phyloP scores from a whole-genome alignment of 2,797 vertebrate genomes.

The Rhabdophis nuchalis region DNA sequence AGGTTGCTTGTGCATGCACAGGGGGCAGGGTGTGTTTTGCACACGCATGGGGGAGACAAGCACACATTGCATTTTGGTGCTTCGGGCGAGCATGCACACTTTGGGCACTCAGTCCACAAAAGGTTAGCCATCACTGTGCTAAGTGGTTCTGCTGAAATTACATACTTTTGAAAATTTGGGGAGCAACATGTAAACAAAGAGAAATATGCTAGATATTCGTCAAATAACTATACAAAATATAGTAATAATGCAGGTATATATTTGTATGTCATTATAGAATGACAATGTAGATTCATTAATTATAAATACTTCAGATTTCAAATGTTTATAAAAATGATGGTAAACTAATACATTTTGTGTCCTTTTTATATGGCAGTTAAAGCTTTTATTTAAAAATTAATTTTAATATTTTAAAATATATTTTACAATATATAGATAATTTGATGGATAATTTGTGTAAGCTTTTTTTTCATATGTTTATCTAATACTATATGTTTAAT shows the following conservation, averaged over 20 bases:
- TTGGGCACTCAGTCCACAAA: no score
- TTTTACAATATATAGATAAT: constrained; percentile 7
- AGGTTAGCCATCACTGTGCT: no score
- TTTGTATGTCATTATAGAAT: neutral
- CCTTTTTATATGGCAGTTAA: neutral
- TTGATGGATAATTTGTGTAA: neutral
- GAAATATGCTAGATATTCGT: neutral
- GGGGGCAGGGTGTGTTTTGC: no score
- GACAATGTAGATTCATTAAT: neutral
- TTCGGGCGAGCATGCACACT: no score
- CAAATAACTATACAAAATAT: neutral
- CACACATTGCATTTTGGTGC: no score
- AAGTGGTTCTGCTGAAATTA: neutral
- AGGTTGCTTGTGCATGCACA: no score
- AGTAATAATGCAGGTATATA: neutral
- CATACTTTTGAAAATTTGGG: neutral
- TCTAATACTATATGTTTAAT: constrained; percentile 17
- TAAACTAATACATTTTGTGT: neutral
- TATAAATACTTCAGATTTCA: neutral
- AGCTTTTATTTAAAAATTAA: neutral
- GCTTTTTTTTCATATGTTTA: neutral
- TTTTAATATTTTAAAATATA: neutral
- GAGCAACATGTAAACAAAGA: neutral
- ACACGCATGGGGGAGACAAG: no score
- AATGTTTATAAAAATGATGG: neutral